phyloP scores from a whole-genome alignment of 1,140 invertebrate species.

The Cardiocondyla obscurior region DNA sequence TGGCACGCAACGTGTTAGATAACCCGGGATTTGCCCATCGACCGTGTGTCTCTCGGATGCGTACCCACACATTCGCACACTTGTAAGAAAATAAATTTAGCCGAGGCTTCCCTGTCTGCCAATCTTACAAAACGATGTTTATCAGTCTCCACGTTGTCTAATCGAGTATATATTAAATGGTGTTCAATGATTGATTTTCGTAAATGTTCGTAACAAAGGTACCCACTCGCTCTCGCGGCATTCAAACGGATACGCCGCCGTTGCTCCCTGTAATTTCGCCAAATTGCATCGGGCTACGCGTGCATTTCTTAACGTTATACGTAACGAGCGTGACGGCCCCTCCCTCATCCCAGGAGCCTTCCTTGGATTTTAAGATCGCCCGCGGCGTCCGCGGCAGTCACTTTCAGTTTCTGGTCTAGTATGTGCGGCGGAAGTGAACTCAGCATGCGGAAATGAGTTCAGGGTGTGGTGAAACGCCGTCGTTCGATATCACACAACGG shows the following conservation, averaged over 20 bases:
- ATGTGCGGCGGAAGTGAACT: slow-evolving; percentile 1
- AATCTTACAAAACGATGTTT: slow-evolving; percentile 1
- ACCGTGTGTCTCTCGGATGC: neutral
- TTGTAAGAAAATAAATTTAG: slow-evolving; percentile 43
- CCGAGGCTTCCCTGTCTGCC: slow-evolving; percentile 27
- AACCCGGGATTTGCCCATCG: slow-evolving; percentile 63
- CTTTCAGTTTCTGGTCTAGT: slow-evolving; percentile 61
- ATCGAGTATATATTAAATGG: slow-evolving; percentile 16
- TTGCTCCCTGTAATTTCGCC: neutral
- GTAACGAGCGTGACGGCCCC: slow-evolving; percentile 34
- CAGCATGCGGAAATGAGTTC: slow-evolving; percentile 53
- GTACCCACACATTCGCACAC: neutral
- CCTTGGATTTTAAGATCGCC: slow-evolving; percentile 58
- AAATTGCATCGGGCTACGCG: slow-evolving; percentile 15
- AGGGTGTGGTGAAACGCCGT: slow-evolving; percentile 44
- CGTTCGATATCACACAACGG: neutral
- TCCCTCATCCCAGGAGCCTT: slow-evolving; percentile 27
- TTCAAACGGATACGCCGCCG: neutral
- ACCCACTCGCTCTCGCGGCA: neutral
- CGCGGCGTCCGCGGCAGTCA: neutral
- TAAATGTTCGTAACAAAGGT: neutral
- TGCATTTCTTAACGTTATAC: slow-evolving; percentile 8
- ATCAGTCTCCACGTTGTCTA: neutral
- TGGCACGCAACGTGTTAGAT: slow-evolving; percentile 57
- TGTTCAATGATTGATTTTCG: slow-evolving; percentile 9